These are phyloP conservation scores for Aradus depressus DNA, from an alignment of 2,888 invertebrate species.

Conservation along the genomic window DNA sequence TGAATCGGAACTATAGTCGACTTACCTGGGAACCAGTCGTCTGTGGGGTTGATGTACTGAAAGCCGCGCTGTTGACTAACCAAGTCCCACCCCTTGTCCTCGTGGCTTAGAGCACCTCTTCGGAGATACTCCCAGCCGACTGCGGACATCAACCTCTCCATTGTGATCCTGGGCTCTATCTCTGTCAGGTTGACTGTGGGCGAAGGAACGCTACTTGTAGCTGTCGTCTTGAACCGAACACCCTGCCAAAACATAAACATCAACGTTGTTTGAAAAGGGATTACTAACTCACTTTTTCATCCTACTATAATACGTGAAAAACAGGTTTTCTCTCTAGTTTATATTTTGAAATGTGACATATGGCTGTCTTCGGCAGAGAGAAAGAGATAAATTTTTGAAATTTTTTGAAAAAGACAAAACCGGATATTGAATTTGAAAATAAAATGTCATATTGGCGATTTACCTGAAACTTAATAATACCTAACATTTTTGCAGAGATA, in stretches of 20 bases:
- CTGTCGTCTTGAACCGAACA: conserved; percentile 48
- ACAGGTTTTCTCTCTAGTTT: too few species aligned
- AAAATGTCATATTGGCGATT: too few species aligned
- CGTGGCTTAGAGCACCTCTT: conserved; percentile 52
- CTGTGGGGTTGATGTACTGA: conserved; percentile 73
- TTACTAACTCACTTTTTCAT: too few species aligned
- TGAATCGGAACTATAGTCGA: conserved; percentile 1
- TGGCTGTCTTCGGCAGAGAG: too few species aligned
- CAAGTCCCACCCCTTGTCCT: conserved; percentile 59
- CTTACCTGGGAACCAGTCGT: conserved; percentile 75
- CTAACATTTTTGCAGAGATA: too few species aligned
- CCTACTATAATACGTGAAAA: too few species aligned
- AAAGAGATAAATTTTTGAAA: too few species aligned
- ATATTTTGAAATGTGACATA: too few species aligned
- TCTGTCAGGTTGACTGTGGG: conserved; percentile 74
- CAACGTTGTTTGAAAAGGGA: too few species aligned
- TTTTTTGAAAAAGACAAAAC: too few species aligned
- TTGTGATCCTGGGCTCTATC: conserved; percentile 55
- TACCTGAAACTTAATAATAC: too few species aligned
- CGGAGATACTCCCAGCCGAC: conserved; percentile 75
- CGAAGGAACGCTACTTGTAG: conserved; percentile 72
- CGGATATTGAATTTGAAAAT: too few species aligned
- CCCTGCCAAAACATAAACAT: conserved; percentile 1
- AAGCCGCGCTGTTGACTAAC: conserved; percentile 71
- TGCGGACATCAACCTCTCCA: conserved; percentile 61